Percentiles rank a stretch among this genome's conserved stretches.
Evolutionary conservation across 2,113 vertebrate genomes (phyloP).

Genomic region (Gambusia affinis): DNA sequence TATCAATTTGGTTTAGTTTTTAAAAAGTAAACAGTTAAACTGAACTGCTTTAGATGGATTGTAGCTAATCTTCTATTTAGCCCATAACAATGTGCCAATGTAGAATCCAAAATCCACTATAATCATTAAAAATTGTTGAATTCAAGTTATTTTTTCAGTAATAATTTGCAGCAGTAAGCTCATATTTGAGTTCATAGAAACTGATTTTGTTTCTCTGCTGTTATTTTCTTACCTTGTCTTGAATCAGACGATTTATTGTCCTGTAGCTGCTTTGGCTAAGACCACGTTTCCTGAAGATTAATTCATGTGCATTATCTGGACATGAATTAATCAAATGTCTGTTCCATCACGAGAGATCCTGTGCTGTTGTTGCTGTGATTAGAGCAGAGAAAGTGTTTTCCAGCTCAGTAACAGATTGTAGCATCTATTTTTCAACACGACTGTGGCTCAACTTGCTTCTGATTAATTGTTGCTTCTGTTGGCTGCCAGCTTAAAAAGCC

Average conservation of each 20-base stretch:
- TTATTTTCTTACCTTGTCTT: constrained; percentile 7
- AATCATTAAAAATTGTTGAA: not conserved
- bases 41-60: not conserved
- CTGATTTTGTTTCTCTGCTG: not conserved
- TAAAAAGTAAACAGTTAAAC: not conserved
- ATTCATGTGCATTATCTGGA: not conserved
- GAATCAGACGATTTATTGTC: not conserved
- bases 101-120: not conserved
- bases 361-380: constrained; percentile 23
- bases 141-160: not conserved
- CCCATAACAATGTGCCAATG: not conserved
- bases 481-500: not conserved
- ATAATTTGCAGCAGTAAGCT: not conserved
- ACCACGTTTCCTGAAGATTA: not conserved
- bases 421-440: constrained; percentile 3
- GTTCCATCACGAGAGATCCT: constrained; percentile 13
- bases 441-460: not conserved
- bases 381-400: not conserved
- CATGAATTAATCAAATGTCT: constrained; percentile 21
- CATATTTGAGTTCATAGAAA: not conserved
- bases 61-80: not conserved
- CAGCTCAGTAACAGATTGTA: constrained; percentile 2
- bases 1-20: not conserved
- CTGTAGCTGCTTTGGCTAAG: not conserved
- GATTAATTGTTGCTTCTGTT: not conserved